These are phyloP conservation scores for Pipistrellus nathusii DNA, from an alignment of 2,797 vertebrate species.

Conservation along the genomic window DNA sequence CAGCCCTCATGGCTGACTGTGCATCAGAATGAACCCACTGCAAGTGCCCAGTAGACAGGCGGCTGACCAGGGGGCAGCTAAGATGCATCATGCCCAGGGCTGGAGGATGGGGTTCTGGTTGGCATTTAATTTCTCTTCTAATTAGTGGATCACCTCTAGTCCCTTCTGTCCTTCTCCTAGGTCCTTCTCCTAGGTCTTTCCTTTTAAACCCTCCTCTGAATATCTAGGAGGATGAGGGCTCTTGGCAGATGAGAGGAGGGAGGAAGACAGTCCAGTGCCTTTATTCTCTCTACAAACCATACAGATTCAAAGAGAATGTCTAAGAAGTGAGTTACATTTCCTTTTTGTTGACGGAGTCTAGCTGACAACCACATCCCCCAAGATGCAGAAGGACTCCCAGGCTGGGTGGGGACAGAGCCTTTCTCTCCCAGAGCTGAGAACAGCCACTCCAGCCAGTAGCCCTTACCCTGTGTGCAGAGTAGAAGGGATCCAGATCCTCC, in stretches of 20 bases:
- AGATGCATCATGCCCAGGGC: not conserved
- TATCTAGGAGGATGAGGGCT: not conserved
- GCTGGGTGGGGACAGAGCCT: not conserved
- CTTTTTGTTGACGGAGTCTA: not conserved
- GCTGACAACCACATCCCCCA: not conserved
- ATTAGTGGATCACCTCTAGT: not conserved
- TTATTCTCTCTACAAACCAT: slow-evolving; percentile 8
- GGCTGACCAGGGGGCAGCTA: not conserved
- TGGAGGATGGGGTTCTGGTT: not conserved
- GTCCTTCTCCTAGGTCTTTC: not conserved
- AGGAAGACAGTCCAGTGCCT: not conserved
- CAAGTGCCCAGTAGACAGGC: not conserved
- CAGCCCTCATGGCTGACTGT: not conserved
- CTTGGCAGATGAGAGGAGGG: not conserved
- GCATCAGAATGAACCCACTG: not conserved
- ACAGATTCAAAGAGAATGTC: not conserved
- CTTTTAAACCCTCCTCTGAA: not conserved
- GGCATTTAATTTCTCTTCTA: not conserved
- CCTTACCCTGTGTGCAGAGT: slow-evolving; percentile 88
- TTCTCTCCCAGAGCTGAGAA: not conserved
- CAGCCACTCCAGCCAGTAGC: not conserved
- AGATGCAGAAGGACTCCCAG: not conserved
- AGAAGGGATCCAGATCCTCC: slow-evolving; percentile 96
- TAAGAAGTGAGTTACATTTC: not conserved
- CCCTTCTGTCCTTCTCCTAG: not conserved